These are phyloP conservation scores for Lasioglossum leucozonium DNA, from an alignment of 2,888 invertebrate species.

Conservation along the genomic window DNA sequence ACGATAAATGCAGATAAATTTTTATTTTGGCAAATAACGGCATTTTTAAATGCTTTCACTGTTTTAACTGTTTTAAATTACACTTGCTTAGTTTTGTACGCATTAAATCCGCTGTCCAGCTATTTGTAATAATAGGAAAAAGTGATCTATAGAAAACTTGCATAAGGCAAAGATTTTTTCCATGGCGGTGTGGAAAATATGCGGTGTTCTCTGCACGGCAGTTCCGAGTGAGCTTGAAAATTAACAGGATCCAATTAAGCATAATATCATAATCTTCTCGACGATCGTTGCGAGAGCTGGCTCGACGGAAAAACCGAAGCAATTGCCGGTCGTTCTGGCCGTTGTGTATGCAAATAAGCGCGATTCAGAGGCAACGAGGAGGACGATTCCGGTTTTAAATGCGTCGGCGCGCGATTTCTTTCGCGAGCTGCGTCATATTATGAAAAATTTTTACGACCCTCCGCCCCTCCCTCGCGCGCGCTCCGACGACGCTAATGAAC, in stretches of 20 bases:
- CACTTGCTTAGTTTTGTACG: too few relatives aligned
- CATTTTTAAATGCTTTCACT: too few relatives aligned
- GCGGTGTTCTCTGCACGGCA: neutral
- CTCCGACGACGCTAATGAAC: neutral
- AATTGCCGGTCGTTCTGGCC: constrained; percentile 1
- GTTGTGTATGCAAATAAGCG: constrained; percentile 24
- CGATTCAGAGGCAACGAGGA: constrained; percentile 13
- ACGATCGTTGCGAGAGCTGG: neutral
- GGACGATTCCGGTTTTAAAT: constrained; percentile 18
- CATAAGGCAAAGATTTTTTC: too few relatives aligned
- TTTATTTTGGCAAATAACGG: too few relatives aligned
- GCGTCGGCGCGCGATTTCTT: constrained; percentile 15
- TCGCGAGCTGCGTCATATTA: constrained; percentile 1
- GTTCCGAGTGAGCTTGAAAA: neutral
- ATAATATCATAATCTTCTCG: constrained; percentile 1
- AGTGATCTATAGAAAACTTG: too few relatives aligned
- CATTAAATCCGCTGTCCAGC: too few relatives aligned
- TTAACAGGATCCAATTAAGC: constrained; percentile 18
- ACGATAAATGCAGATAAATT: too few relatives aligned
- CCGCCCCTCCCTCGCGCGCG: too few relatives aligned
- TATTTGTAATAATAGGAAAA: too few relatives aligned
- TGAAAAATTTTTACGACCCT: constrained; percentile 24
- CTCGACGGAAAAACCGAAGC: constrained; percentile 6
- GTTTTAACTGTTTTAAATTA: too few relatives aligned
- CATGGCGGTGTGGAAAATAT: too few relatives aligned